Percentiles rank a stretch among this genome's conserved stretches.
phyloP scores from a whole-genome alignment of 2,797 vertebrate species.

The Characodon lateralis region DNA sequence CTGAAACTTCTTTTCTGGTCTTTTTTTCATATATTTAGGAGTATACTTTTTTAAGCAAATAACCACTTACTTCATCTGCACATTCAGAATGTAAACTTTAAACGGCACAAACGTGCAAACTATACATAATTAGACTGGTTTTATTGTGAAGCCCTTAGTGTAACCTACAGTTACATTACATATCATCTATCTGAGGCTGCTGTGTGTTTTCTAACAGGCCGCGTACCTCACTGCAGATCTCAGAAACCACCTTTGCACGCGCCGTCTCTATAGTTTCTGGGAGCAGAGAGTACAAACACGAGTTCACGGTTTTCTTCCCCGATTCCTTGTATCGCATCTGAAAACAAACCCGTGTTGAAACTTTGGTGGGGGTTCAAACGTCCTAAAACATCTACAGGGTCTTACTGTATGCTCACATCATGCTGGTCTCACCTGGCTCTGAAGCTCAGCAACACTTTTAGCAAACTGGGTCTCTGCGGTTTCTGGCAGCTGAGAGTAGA shows the following conservation, averaged over 20 bases:
- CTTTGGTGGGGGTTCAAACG: background rate
- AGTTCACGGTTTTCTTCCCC: constrained; percentile 47
- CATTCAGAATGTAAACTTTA: no score
- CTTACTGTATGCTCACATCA: no score
- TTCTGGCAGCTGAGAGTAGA: constrained; percentile 89
- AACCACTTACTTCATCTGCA: no score
- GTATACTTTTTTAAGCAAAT: no score
- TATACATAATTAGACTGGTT: no score
- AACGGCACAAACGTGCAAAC: no score
- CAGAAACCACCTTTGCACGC: constrained; percentile 66
- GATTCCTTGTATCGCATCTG: constrained; percentile 68
- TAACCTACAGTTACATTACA: no score
- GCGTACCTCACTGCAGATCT: constrained; percentile 86
- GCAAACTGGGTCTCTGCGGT: constrained; percentile 83
- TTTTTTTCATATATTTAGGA: background rate
- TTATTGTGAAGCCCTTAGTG: no score
- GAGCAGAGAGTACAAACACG: constrained; percentile 64
- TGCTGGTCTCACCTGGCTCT: constrained; percentile 66
- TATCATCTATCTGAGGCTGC: background rate
- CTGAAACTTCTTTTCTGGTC: background rate
- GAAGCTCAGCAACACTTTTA: constrained; percentile 51
- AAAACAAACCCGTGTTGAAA: background rate
- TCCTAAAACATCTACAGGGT: background rate
- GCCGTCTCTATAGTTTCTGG: constrained; percentile 74
- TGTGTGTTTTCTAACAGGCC: rapidly evolving